phyloP scores from a whole-genome alignment of 2,113 vertebrate species.

The Saccopteryx bilineata region DNA sequence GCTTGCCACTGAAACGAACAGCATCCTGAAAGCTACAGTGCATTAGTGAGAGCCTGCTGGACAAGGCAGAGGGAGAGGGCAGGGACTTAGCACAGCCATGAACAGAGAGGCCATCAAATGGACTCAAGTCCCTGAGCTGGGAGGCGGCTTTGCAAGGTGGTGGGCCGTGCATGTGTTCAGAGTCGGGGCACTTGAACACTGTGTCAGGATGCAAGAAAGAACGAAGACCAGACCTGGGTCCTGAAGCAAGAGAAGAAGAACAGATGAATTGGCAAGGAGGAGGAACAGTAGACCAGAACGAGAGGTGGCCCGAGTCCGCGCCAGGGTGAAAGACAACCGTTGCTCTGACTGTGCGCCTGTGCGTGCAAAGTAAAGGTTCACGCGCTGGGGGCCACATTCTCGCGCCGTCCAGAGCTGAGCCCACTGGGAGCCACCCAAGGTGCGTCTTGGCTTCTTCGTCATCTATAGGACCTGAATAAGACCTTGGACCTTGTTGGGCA shows the following conservation, averaged over 20 bases:
- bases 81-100: accelerated
- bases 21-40: neutral
- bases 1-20: neutral
- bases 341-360: accelerated
- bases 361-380: accelerated
- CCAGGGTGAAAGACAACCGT: accelerated
- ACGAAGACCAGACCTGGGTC: neutral
- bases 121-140: accelerated
- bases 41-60: neutral
- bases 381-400: accelerated
- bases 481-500: too few relatives aligned
- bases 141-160: accelerated
- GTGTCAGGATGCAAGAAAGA: neutral
- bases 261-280: accelerated
- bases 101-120: accelerated
- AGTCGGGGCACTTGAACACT: accelerated
- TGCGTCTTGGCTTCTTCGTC: accelerated
- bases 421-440: accelerated
- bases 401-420: accelerated
- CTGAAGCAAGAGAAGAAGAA: neutral
- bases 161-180: accelerated
- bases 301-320: neutral
- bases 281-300: neutral
- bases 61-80: accelerated
- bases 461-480: accelerated